A percentile compares a stretch with the other conserved stretches of the same genome.
These are phyloP conservation scores for Motacilla tschutschensis DNA, from an alignment of 2,113 vertebrate genomes.

Conservation along the genomic window DNA sequence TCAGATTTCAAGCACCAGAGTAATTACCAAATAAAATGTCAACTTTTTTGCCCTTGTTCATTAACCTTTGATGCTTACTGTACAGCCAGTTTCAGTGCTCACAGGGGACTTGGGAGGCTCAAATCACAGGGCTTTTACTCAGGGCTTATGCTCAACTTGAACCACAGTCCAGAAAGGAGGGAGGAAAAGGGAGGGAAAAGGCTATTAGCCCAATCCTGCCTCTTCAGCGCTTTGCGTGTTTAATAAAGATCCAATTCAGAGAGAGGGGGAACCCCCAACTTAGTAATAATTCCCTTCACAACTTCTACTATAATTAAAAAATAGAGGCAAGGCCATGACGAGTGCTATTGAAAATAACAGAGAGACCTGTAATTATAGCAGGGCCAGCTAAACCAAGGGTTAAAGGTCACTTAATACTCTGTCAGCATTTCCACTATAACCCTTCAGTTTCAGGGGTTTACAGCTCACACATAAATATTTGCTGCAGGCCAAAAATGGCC, in stretches of 20 bases:
- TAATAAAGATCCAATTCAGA: conserved; percentile 62
- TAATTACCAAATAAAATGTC: conserved; percentile 57
- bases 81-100: conserved; percentile 47
- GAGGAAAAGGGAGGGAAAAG: conserved; percentile 1
- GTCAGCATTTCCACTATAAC: conserved; percentile 61
- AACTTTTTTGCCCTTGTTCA: conserved; percentile 32
- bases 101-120: conserved; percentile 8
- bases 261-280: conserved; percentile 41
- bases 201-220: conserved; percentile 50
- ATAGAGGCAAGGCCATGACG: conserved; percentile 51
- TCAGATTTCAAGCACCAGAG: conserved; percentile 1
- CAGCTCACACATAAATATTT: conserved; percentile 64
- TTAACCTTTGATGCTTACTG: conserved; percentile 65
- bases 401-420: conserved; percentile 65
- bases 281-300: conserved; percentile 65
- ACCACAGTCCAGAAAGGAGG: background rate
- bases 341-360: conserved; percentile 61
- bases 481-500: conserved; percentile 62
- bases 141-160: conserved; percentile 18
- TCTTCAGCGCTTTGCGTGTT: conserved; percentile 53
- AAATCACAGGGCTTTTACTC: conserved; percentile 39
- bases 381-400: conserved; percentile 53
- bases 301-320: conserved; percentile 65
- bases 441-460: conserved; percentile 65
- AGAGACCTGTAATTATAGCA: conserved; percentile 50